Evolutionary conservation across 2,113 vertebrate genomes (phyloP).

Genomic region (Xiphophorus maculatus): DNA sequence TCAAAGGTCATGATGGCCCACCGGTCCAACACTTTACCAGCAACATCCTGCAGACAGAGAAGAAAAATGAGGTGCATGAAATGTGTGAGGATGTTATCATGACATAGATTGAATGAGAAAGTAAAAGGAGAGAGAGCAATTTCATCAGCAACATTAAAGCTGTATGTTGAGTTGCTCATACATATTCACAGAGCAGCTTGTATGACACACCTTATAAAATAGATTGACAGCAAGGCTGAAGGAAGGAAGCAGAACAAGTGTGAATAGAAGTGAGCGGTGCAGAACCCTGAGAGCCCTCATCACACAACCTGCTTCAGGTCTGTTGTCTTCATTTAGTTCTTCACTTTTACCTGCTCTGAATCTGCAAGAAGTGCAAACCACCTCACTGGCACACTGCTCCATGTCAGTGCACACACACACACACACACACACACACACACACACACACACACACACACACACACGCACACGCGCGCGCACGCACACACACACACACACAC

Average conservation of each 20-base stretch:
- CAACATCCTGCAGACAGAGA: constrained; percentile 85
- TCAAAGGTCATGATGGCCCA: constrained; percentile 98
- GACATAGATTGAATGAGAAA: constrained; percentile 5
- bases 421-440: too few relatives aligned
- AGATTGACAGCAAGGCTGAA: constrained; percentile 64
- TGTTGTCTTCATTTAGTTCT: constrained; percentile 84
- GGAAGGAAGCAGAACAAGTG: constrained; percentile 61
- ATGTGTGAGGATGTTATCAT: constrained; percentile 8
- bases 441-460: too few relatives aligned
- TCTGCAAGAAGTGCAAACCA: constrained; percentile 6
- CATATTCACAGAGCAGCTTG: constrained; percentile 53
- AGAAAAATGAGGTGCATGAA: neutral
- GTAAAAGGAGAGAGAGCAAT: constrained; percentile 18
- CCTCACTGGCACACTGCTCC: neutral
- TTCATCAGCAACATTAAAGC: constrained; percentile 60
- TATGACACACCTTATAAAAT: constrained; percentile 49
- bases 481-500: neutral
- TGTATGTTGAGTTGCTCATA: constrained; percentile 45
- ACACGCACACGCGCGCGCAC: too few relatives aligned
- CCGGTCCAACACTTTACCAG: constrained; percentile 95
- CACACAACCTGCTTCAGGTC: constrained; percentile 58
- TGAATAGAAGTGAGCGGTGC: constrained; percentile 57
- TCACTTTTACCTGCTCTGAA: constrained; percentile 68
- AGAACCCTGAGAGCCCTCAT: constrained; percentile 65
- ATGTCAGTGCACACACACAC: neutral